A percentile compares a stretch with the other conserved stretches of the same genome.
Conservation (phyloP, 2,888 invertebrate species). For the Tiliacea citrago region DNA sequence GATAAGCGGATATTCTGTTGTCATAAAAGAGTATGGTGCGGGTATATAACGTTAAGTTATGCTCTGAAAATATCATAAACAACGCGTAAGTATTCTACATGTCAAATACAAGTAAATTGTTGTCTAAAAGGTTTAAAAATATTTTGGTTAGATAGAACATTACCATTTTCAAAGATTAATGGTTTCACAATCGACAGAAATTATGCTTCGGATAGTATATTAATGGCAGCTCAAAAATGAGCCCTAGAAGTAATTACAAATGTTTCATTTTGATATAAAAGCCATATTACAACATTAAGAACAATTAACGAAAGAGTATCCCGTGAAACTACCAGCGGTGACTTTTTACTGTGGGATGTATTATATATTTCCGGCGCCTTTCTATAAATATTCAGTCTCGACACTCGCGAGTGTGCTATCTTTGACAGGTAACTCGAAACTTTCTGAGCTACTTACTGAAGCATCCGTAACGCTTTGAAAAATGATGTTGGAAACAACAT, state of each 20-base stretch:
- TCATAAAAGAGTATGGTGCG: conserved; percentile 25
- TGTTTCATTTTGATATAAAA: neutral
- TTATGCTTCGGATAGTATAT: neutral
- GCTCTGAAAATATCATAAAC: conserved; percentile 20
- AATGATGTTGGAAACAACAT: too few species aligned
- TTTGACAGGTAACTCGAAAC: conserved; percentile 65
- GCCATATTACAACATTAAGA: conserved; percentile 2
- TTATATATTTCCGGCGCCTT: conserved; percentile 47
- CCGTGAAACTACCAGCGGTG: conserved; percentile 19
- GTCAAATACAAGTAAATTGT: neutral
- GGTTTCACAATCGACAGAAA: neutral
- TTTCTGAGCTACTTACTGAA: conserved; percentile 32
- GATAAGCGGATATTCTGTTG: conserved; percentile 34
- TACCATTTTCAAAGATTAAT: neutral
- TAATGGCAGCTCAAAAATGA: neutral
- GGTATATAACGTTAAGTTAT: conserved; percentile 19
- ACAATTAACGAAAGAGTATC: conserved; percentile 9
- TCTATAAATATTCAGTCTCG: conserved; percentile 74
- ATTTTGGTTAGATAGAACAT: neutral
- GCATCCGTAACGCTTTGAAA: conserved; percentile 32
- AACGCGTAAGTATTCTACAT: neutral
- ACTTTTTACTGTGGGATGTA: conserved; percentile 39
- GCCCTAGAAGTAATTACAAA: neutral
- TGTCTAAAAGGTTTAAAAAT: neutral
- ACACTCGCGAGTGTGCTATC: conserved; percentile 62